Evolutionary conservation across 1,140 invertebrate species (phyloP).

Genomic region (Bombus balteatus): DNA sequence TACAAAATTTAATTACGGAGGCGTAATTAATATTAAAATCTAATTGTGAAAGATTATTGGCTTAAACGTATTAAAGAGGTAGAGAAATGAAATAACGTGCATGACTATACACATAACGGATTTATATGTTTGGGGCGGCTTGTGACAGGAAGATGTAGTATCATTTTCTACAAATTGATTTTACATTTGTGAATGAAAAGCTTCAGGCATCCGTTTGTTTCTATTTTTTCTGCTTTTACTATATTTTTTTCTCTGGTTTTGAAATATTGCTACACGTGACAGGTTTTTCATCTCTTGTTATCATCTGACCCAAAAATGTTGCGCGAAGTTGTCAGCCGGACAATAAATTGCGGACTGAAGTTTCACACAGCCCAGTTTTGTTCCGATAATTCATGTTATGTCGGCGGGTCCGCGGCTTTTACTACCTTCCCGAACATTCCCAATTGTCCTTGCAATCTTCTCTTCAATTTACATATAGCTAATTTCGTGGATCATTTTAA

Average conservation of each 20-base stretch:
- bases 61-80: background rate
- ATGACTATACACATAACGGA: background rate
- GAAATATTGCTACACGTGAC: constrained; percentile 19
- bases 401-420: background rate
- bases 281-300: constrained; percentile 14
- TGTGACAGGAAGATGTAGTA: background rate
- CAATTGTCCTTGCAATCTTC: background rate
- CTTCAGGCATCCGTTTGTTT: background rate
- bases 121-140: background rate
- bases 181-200: constrained; percentile 1
- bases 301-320: constrained; percentile 18
- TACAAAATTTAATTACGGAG: too few species aligned
- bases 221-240: background rate
- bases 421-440: background rate
- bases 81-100: background rate
- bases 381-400: constrained; percentile 10
- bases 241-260: background rate
- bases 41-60: background rate
- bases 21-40: background rate
- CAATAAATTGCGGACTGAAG: constrained; percentile 16
- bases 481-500: background rate
- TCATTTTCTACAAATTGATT: background rate
- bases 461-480: background rate
- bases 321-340: background rate
- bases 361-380: background rate